Percentiles rank a stretch among this genome's conserved stretches.
Conservation (phyloP, 2,797 vertebrate species). For the Erithacus rubecula region DNA sequence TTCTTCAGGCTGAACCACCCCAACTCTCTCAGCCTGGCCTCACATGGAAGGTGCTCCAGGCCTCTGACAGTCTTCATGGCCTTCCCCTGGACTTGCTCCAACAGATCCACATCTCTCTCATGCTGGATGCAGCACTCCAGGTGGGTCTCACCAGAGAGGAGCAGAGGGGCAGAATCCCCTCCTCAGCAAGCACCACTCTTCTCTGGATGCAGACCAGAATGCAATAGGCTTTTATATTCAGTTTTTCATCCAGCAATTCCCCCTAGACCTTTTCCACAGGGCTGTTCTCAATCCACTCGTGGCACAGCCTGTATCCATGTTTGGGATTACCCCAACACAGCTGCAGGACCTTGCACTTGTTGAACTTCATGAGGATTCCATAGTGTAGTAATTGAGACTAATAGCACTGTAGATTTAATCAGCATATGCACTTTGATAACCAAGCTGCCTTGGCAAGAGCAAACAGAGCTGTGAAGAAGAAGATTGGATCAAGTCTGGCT, state of each 20-base stretch:
- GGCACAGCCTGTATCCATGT: neutral
- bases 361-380: neutral
- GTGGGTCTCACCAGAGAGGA: neutral
- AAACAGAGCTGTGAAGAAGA: no score
- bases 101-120: neutral
- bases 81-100: neutral
- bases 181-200: neutral
- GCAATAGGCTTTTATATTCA: neutral
- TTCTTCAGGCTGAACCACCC: neutral
- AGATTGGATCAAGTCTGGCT: no score
- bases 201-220: neutral
- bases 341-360: neutral
- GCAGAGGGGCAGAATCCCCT: neutral
- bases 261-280: neutral
- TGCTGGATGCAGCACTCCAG: no score
- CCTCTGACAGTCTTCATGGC: neutral
- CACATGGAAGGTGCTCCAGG: neutral
- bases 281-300: neutral
- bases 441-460: no score
- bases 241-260: neutral
- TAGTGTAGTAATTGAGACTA: no score
- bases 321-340: neutral
- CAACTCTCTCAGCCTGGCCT: neutral
- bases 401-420: no score
- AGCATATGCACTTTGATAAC: no score